Percentiles rank a stretch among this genome's conserved stretches.
Conservation (phyloP, 2,113 vertebrate genomes). For the Clarias magur region DNA sequence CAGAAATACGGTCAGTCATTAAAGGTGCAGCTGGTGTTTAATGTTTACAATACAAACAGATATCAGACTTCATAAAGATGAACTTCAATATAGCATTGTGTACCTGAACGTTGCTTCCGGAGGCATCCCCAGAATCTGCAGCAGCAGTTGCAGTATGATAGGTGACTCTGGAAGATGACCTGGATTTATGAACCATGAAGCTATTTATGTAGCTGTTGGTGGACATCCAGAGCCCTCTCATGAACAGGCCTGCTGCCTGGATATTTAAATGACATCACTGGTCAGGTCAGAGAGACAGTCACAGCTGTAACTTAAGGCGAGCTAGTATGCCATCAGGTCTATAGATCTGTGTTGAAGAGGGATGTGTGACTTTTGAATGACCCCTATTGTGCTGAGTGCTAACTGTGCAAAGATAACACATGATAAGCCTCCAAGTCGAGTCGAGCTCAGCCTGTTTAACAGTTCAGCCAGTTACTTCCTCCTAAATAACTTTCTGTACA, state of each 20-base stretch:
- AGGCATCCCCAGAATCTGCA: conserved; percentile 60
- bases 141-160: conserved; percentile 47
- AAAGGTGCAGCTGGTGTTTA: not conserved
- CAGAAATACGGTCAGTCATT: not conserved
- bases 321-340: conserved; percentile 4
- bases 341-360: not conserved
- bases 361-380: conserved; percentile 37
- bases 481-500: conserved; percentile 39
- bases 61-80: not conserved
- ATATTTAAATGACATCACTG: conserved; percentile 28
- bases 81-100: conserved; percentile 39
- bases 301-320: conserved; percentile 30
- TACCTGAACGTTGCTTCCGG: conserved; percentile 50
- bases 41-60: not conserved
- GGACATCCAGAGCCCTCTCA: not conserved
- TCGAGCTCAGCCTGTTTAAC: conserved; percentile 40
- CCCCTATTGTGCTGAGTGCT: conserved; percentile 45
- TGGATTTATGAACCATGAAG: conserved; percentile 43
- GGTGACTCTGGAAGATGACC: conserved; percentile 54
- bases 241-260: not conserved
- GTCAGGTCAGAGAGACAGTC: conserved; percentile 30
- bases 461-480: conserved; percentile 41
- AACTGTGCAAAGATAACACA: conserved; percentile 47
- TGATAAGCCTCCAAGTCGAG: conserved; percentile 49
- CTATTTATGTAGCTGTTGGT: conserved; percentile 18